phyloP scores from a whole-genome alignment of 2,888 invertebrate genomes.

The Drosophila macrothrix region DNA sequence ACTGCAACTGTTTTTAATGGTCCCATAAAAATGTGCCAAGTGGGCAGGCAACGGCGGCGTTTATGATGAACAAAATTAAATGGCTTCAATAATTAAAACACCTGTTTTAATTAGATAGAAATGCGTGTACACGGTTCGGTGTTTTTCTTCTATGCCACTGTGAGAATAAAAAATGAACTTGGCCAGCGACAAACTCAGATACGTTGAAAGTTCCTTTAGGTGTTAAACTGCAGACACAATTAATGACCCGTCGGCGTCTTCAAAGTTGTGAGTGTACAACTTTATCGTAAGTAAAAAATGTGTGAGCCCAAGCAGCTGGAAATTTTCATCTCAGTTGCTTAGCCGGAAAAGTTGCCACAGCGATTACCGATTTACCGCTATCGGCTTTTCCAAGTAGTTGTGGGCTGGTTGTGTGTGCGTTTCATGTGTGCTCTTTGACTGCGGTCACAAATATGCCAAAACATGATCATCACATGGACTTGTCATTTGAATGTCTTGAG shows the following conservation, averaged over 20 bases:
- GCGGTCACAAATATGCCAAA: slow-evolving; percentile 75
- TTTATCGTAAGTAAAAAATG: slow-evolving; percentile 45
- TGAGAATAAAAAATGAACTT: slow-evolving; percentile 51
- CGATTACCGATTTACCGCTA: slow-evolving; percentile 45
- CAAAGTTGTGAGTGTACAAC: slow-evolving; percentile 64
- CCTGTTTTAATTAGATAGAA: slow-evolving; percentile 80
- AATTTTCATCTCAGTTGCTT: slow-evolving; percentile 23
- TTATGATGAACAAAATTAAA: slow-evolving; percentile 70
- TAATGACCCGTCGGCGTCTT: slow-evolving; percentile 69
- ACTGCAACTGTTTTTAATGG: slow-evolving; percentile 71
- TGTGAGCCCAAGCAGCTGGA: slow-evolving; percentile 55
- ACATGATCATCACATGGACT: slow-evolving; percentile 67
- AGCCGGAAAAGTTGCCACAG: slow-evolving; percentile 45
- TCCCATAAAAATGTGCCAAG: slow-evolving; percentile 76
- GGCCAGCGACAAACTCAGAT: slow-evolving; percentile 35
- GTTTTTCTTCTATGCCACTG: slow-evolving; percentile 22
- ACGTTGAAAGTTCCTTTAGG: slow-evolving; percentile 67
- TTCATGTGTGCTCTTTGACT: slow-evolving; percentile 39
- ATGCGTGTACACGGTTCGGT: slow-evolving; percentile 50
- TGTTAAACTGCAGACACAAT: slow-evolving; percentile 64
- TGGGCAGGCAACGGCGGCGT: slow-evolving; percentile 53
- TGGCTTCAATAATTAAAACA: slow-evolving; percentile 78
- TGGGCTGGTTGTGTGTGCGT: slow-evolving; percentile 10
- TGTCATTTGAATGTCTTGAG: slow-evolving; percentile 52
- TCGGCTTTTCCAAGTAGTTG: slow-evolving; percentile 33